Base-by-base conservation (phyloP, 2,797 vertebrate genomes). In the Hemitrygon akajei region DNA sequence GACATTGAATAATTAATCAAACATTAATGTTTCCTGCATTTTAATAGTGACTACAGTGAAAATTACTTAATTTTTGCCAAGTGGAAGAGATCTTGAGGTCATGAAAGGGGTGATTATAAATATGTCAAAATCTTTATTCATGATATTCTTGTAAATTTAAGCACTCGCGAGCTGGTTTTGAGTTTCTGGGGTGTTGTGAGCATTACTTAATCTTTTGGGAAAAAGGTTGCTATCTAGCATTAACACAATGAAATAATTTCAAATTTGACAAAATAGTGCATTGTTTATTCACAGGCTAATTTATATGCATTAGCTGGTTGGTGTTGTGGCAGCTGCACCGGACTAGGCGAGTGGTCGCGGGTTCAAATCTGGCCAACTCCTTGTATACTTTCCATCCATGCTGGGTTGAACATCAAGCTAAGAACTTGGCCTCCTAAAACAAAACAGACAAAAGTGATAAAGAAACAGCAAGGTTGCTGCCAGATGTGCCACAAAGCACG, bases 1-100 rank as follows among this genome's bases (percentile, higher is more conserved):
- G 5, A 87, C 30, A 16, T 16, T 86, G 84, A n/a, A n/a, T 66
- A 63, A 87, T 87, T 87, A 87, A 84, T 84, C 27, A 66, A 87
- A 87, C 27, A 66, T 87, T 34, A 63, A 87, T 66, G 60, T 87
- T 87, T 87, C 30, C 58, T 87, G 56, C 16, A 63, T 60, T 63
- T 18, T 14, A 66, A 87, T 10, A 66, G 30, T 87, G 30, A 87
- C 30, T 18, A 87, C 60, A 34, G 30, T 34, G 63, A 16, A 87
- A 66, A n/a, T 30, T 34, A 66, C 30, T 87, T 87, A 12, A 87
- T 63, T 63, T 66, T 30, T 87, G 7, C 20, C 63, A 87, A 87
- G n/a, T 16, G 18, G 30, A 16, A 16, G 30, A 20, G 16, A n/a
- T 34, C 30, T 30, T 66, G 30, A 34, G 14, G n/a, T 87, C 84